phyloP scores from a whole-genome alignment of 1,140 invertebrate species.

The Hypothenemus hampei region DNA sequence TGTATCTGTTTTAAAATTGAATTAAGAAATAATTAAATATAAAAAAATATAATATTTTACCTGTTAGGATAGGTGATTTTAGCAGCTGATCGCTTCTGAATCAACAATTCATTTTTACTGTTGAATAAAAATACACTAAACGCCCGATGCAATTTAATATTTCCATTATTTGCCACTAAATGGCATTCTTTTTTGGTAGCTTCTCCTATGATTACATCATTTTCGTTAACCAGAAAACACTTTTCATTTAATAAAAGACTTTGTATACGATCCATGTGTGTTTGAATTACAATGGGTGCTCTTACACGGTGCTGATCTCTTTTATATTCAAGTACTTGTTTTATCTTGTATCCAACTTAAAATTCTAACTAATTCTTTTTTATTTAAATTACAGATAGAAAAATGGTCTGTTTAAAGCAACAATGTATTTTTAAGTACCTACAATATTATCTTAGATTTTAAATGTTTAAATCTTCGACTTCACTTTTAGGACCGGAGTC shows the following conservation, averaged over 20 bases:
- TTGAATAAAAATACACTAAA: slow-evolving; percentile 98
- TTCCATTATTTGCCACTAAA: slow-evolving; percentile 60
- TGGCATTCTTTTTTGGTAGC: slow-evolving; percentile 91
- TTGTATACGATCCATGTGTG: slow-evolving; percentile 29
- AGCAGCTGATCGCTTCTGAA: slow-evolving; percentile 77
- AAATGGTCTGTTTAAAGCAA: not conserved
- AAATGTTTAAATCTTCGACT: slow-evolving; percentile 17
- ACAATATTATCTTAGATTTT: not conserved
- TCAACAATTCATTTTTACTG: slow-evolving; percentile 68
- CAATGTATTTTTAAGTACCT: not conserved
- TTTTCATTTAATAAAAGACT: slow-evolving; percentile 36
- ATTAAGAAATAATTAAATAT: not conserved
- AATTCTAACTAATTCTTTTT: too few relatives aligned
- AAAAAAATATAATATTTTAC: slow-evolving; percentile 48
- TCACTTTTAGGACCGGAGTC: slow-evolving; percentile 8
- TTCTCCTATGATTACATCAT: slow-evolving; percentile 76
- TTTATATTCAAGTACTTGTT: too few relatives aligned
- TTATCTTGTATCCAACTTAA: too few relatives aligned
- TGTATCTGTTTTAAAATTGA: slow-evolving; percentile 68
- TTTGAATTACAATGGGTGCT: too few relatives aligned
- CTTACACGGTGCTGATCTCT: too few relatives aligned
- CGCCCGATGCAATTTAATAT: slow-evolving; percentile 80
- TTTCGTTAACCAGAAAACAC: slow-evolving; percentile 74
- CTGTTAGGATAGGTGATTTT: slow-evolving; percentile 76
- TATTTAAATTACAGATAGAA: too few relatives aligned